Conservation (phyloP, 2,888 invertebrate species). For the Melanotus villosus region DNA sequence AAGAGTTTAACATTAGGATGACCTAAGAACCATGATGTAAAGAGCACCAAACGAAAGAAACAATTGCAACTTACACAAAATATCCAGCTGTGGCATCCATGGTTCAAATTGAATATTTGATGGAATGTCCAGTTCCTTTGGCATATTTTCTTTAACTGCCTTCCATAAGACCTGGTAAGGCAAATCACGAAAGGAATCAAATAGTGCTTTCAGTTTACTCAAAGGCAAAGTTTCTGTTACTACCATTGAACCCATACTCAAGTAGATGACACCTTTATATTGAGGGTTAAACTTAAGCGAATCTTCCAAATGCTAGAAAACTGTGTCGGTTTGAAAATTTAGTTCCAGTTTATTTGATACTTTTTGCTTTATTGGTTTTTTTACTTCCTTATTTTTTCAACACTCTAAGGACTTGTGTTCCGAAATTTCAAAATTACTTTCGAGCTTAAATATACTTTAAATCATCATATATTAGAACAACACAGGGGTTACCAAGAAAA, state of each 20-base stretch:
- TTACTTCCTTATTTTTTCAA: no score
- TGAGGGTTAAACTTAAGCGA: slow-evolving; percentile 53
- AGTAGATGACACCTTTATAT: slow-evolving; percentile 69
- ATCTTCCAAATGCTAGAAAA: slow-evolving; percentile 54
- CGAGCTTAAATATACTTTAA: no score
- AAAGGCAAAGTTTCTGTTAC: slow-evolving; percentile 71
- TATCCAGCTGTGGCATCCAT: slow-evolving; percentile 73
- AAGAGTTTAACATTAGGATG: slow-evolving; percentile 69
- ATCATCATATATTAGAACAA: no score
- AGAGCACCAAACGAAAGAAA: no score
- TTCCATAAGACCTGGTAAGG: slow-evolving; percentile 73
- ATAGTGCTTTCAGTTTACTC: slow-evolving; percentile 68
- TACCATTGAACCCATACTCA: slow-evolving; percentile 75
- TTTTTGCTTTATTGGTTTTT: no score
- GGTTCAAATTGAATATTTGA: slow-evolving; percentile 70
- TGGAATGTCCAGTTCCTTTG: slow-evolving; percentile 64
- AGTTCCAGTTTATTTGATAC: neutral
- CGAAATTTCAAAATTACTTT: no score
- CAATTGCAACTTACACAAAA: slow-evolving; percentile 69
- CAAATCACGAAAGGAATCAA: slow-evolving; percentile 70
- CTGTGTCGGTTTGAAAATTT: neutral
- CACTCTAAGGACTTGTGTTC: no score
- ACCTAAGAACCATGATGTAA: slow-evolving; percentile 56
- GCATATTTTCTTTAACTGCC: slow-evolving; percentile 69
- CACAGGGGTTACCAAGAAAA: no score